Evolutionary conservation across 2,797 vertebrate species (phyloP).

Genomic region (Paguma larvata): DNA sequence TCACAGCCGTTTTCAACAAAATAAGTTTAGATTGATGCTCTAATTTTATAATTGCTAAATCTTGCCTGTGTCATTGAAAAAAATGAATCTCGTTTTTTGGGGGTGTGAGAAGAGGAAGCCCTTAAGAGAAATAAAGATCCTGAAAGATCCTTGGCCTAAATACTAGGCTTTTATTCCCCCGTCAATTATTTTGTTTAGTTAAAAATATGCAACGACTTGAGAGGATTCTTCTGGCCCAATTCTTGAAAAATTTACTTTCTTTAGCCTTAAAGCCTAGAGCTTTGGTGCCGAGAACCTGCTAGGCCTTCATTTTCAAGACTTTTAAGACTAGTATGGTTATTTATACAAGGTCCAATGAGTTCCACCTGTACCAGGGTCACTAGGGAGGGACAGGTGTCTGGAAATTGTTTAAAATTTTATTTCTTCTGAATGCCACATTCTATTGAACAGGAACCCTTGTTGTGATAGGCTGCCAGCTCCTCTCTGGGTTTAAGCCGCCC

Average conservation of each 20-base stretch:
- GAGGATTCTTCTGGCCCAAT: neutral
- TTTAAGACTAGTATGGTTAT: neutral
- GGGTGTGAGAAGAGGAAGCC: neutral
- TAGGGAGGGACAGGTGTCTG: neutral
- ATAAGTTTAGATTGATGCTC: neutral
- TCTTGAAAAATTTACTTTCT: neutral
- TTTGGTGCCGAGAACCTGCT: neutral
- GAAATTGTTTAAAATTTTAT: neutral
- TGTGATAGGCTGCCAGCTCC: neutral
- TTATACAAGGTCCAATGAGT: neutral
- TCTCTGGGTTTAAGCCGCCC: neutral
- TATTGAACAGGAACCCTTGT: neutral
- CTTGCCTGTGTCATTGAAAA: neutral
- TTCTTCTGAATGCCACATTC: neutral
- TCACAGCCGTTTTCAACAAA: neutral
- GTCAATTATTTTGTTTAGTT: slow-evolving; percentile 14
- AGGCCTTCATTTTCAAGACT: neutral
- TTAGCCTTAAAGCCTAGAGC: neutral
- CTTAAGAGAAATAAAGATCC: slow-evolving; percentile 13
- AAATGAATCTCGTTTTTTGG: neutral
- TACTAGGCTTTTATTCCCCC: neutral
- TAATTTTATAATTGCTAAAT: slow-evolving; percentile 25
- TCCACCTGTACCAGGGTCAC: neutral
- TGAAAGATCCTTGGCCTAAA: neutral
- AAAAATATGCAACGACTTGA: slow-evolving; percentile 27